A percentile compares a stretch with the other conserved stretches of the same genome.
These are phyloP conservation scores for Mastomys coucha DNA, from an alignment of 2,113 vertebrate genomes.

Conservation along the genomic window DNA sequence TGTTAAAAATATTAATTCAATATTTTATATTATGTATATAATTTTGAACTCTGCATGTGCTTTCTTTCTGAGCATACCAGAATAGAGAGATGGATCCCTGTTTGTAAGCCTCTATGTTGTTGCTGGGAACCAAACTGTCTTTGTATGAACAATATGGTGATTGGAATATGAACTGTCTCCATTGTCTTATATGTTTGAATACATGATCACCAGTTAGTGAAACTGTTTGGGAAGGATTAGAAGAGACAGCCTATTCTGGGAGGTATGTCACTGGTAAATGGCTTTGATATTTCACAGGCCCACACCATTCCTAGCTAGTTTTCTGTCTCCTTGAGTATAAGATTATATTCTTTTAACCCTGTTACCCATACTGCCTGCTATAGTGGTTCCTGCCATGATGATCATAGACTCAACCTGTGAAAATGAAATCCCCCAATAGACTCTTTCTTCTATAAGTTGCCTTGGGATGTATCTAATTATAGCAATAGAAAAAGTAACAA, in stretches of 20 bases:
- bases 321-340: not conserved
- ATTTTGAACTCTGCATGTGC: not conserved
- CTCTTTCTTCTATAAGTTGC: not conserved
- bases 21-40: not conserved
- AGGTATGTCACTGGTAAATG: not conserved
- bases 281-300: not conserved
- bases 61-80: not conserved
- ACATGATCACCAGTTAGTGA: not conserved
- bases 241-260: too few relatives aligned
- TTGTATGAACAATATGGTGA: not conserved
- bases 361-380: not conserved
- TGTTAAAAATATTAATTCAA: not conserved
- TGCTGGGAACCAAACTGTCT: not conserved
- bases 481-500: not conserved
- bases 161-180: not conserved
- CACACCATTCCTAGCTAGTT: not conserved
- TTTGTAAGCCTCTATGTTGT: not conserved
- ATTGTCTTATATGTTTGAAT: not conserved
- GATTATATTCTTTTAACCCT: not conserved
- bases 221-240: not conserved
- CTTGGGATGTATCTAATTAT: not conserved
- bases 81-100: not conserved
- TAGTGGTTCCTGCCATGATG: not conserved
- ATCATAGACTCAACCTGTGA: not conserved
- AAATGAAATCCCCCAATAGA: not conserved